Evolutionary conservation across 1,140 invertebrate genomes (phyloP).

Genomic region (Cydia pomonella): DNA sequence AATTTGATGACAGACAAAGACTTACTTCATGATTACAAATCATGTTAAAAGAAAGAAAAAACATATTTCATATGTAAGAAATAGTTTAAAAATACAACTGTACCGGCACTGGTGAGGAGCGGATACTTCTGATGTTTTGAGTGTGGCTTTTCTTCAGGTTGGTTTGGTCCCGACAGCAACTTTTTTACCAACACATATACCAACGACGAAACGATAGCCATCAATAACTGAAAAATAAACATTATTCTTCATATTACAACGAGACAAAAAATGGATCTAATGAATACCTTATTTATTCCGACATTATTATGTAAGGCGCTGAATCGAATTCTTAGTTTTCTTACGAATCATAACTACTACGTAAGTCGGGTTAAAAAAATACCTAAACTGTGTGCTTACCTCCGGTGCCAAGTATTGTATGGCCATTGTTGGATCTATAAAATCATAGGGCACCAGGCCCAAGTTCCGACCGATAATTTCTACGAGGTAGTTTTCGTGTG

Average conservation of each 20-base stretch:
- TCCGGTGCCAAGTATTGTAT: conserved; percentile 85
- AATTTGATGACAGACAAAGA: too few relatives aligned
- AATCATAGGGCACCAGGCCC: conserved; percentile 62
- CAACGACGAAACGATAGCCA: conserved; percentile 66
- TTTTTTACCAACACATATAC: conserved; percentile 69
- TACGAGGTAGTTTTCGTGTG: conserved; percentile 57
- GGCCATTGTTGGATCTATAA: conserved; percentile 80
- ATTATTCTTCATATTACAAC: conserved; percentile 50
- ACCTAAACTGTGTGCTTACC: conserved; percentile 80
- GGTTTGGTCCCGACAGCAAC: conserved; percentile 44
- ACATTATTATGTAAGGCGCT: too few relatives aligned
- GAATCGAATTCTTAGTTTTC: too few relatives aligned
- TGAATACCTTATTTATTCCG: too few relatives aligned
- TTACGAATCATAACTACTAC: too few relatives aligned
- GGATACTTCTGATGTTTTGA: conserved; percentile 68
- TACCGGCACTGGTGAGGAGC: conserved; percentile 62
- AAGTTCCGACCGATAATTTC: conserved; percentile 64
- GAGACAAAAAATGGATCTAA: not conserved
- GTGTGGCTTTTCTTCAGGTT: conserved; percentile 44
- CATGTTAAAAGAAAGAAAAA: too few relatives aligned
- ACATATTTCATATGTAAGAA: not conserved
- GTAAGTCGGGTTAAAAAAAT: conserved; percentile 52
- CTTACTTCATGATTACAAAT: too few relatives aligned
- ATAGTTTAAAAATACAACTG: conserved; percentile 12
- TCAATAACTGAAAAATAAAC: conserved; percentile 58